These are phyloP conservation scores for Hypomecis punctinalis DNA, from an alignment of 2,888 invertebrate genomes.

Conservation along the genomic window DNA sequence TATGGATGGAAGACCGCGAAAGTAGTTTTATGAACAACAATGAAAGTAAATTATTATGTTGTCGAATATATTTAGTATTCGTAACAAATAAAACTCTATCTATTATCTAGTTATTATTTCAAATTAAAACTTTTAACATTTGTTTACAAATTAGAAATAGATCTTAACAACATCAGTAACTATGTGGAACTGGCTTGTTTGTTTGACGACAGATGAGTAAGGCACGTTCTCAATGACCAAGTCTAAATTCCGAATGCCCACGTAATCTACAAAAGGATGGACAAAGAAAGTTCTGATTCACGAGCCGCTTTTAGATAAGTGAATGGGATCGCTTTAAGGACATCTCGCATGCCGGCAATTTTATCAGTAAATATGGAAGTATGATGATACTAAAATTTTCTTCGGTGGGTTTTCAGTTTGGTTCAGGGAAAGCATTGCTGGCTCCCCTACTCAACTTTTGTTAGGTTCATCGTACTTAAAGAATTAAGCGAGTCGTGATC, in stretches of 20 bases:
- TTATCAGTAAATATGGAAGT: neutral
- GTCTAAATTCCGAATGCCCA: slow-evolving; percentile 29
- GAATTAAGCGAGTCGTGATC: slow-evolving; percentile 12
- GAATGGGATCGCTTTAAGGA: slow-evolving; percentile 31
- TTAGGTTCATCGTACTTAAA: neutral
- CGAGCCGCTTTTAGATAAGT: slow-evolving; percentile 29
- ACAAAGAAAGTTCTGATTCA: slow-evolving; percentile 40
- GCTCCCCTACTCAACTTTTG: neutral
- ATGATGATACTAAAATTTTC: neutral
- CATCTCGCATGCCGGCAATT: neutral
- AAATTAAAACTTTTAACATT: too few relatives aligned
- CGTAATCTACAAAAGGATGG: slow-evolving; percentile 36
- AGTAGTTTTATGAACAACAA: too few relatives aligned
- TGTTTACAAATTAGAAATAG: too few relatives aligned
- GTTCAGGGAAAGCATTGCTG: neutral
- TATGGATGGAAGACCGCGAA: too few relatives aligned
- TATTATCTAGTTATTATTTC: too few relatives aligned
- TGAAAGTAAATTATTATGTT: too few relatives aligned
- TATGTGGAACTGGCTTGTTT: too few relatives aligned
- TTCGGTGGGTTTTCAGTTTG: neutral
- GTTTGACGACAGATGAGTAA: slow-evolving; percentile 19
- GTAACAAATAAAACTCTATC: too few relatives aligned
- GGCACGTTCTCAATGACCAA: slow-evolving; percentile 21
- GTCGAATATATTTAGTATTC: too few relatives aligned
- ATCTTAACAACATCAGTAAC: too few relatives aligned